These are phyloP conservation scores for Masnerella sp. DNA, from an alignment of 2,888 invertebrate genomes.

Conservation along the genomic window DNA sequence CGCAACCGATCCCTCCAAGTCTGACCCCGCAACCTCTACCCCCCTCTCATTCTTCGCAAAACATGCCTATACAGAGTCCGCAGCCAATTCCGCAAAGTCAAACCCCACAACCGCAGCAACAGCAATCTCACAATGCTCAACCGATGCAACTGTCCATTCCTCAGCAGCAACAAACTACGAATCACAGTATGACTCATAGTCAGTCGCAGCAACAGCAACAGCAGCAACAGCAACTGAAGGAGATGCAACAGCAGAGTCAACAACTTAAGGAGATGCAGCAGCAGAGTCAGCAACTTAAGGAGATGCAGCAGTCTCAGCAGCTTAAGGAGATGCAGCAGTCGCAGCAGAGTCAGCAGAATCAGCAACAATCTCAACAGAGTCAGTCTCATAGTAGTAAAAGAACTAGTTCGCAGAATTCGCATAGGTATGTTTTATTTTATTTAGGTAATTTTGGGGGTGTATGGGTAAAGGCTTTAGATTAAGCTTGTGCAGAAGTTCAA, in stretches of 20 bases:
- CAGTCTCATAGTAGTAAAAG: slow-evolving; percentile 72
- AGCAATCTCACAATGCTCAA: slow-evolving; percentile 69
- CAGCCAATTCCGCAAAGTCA: slow-evolving; percentile 73
- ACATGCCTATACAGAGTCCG: slow-evolving; percentile 72
- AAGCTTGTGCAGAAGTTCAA: no score
- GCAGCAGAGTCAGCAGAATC: slow-evolving; percentile 50
- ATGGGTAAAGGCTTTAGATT: no score
- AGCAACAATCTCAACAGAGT: slow-evolving; percentile 71
- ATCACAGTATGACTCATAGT: slow-evolving; percentile 70
- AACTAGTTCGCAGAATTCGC: slow-evolving; percentile 73
- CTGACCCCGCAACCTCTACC: slow-evolving; percentile 70
- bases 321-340: slow-evolving; percentile 41
- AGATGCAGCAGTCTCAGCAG: slow-evolving; percentile 52
- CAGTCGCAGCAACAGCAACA: slow-evolving; percentile 71
- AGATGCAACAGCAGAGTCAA: slow-evolving; percentile 60
- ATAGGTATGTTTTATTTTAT: no score
- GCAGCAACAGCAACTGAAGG: slow-evolving; percentile 66
- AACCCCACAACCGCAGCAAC: slow-evolving; percentile 71
- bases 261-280: slow-evolving; percentile 54
- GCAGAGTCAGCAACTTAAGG: not conserved
- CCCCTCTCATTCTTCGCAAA: slow-evolving; percentile 73
- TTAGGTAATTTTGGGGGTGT: no score
- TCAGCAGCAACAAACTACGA: slow-evolving; percentile 69
- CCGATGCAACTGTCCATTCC: slow-evolving; percentile 73
- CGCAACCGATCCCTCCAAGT: slow-evolving; percentile 78